Base-by-base conservation (phyloP, 2,888 invertebrate species). In the Nezara viridula region DNA sequence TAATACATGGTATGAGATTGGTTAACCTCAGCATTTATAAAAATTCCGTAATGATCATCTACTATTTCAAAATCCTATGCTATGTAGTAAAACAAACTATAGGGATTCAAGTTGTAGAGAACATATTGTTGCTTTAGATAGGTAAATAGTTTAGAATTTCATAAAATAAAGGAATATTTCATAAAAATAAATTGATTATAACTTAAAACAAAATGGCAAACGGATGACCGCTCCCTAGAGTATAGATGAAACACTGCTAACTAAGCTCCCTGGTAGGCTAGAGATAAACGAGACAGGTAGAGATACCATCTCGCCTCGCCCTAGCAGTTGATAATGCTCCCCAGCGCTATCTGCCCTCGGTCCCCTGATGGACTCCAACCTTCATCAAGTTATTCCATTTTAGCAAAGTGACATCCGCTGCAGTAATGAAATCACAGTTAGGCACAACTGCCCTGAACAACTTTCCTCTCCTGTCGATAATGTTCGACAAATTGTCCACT, bases 311-410 rank as follows among this genome's bases (percentile, higher is more conserved):
- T 60, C 27, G 37, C 7, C 60, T 60, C 27, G 37, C 7, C 16
- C 32, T 37, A 73, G 66, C 37, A 37, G 32, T 60, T 73, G 66
- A 73, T 73, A 73, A 73, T 32, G 66, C 66, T n/a, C 14, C 21
- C 3, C 6, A 21, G 66, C 37, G 21, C 66, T 73, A 73, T 73
- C 66, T 37, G 66, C 32, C 7, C 19, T 73, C 5, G 19, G 66
- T 60, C 21, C 19, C 9, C 66, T 73, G 66, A 73, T 73, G 66
- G 66, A 73, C 66, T 73, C 66, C 66, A 37, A 19, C 40, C 81
- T 81, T 81, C 44, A 81, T 81, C 24, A 44, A 47, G 81, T 81
- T 81, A 81, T 81, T 81, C 44, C 81, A 81, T 81, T 81, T 40
- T 47, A 81, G 81, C 44, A n/a, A 81, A 81, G 44, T 81, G n/a